phyloP scores from a whole-genome alignment of 2,888 invertebrate genomes.

The Drosophila robusta region DNA sequence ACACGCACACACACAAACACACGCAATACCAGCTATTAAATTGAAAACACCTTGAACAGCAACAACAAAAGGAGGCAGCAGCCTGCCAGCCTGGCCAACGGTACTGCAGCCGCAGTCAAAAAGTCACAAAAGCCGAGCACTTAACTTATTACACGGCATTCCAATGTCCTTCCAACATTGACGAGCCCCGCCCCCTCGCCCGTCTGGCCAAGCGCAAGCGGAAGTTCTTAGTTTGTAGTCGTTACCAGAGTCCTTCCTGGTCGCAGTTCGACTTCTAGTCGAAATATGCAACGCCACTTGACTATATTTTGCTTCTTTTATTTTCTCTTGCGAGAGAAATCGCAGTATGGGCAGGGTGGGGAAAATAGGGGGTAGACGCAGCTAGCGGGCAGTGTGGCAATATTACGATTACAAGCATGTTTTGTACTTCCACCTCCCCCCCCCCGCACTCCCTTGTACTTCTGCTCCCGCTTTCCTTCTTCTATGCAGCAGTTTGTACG shows the following conservation, averaged over 20 bases:
- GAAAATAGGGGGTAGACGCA: too few relatives aligned
- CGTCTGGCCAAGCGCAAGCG: constrained; percentile 37
- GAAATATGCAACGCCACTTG: constrained; percentile 69
- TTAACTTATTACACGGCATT: constrained; percentile 81
- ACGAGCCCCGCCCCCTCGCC: constrained; percentile 15
- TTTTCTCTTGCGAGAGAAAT: constrained; percentile 17
- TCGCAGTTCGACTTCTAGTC: constrained; percentile 28
- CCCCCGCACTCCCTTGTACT: not conserved
- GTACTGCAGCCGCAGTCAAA: constrained; percentile 60
- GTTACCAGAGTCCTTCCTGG: constrained; percentile 34
- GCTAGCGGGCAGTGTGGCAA: constrained; percentile 36
- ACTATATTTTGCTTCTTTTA: constrained; percentile 1
- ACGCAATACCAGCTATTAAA: constrained; percentile 59
- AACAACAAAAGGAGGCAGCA: constrained; percentile 21
- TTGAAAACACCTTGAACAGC: constrained; percentile 71
- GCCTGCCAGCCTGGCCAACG: constrained; percentile 14
- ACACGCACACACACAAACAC: constrained; percentile 28
- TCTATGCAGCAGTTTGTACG: constrained; percentile 19
- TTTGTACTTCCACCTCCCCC: constrained; percentile 25
- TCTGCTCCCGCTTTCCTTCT: not conserved
- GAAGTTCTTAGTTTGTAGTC: constrained; percentile 76
- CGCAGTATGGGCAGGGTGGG: constrained; percentile 7
- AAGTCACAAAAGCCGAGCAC: constrained; percentile 77
- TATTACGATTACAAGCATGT: constrained; percentile 61
- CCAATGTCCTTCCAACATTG: constrained; percentile 51